Conservation (phyloP, 2,888 invertebrate genomes). For the Cheilosia urbana region DNA sequence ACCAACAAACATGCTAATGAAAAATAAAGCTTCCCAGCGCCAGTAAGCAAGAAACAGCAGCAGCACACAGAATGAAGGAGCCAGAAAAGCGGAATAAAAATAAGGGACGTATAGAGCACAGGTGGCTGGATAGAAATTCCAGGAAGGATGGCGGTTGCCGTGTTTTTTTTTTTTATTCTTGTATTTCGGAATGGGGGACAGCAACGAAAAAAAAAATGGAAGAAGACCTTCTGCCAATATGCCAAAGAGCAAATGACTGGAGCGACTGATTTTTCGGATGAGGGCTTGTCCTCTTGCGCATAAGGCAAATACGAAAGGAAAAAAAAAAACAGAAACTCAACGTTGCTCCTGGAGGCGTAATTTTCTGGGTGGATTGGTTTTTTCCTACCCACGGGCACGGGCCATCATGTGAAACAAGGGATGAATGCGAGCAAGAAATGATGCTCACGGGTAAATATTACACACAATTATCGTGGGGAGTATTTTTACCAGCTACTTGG, state of each 20-base stretch:
- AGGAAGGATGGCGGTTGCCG: conserved; percentile 27
- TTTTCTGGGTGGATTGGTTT: conserved; percentile 74
- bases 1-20: conserved; percentile 70
- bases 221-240: conserved; percentile 60
- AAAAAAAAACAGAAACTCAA: background rate
- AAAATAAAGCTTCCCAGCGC: conserved; percentile 62
- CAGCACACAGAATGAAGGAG: conserved; percentile 20
- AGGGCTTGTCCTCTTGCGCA: conserved; percentile 7
- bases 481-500: conserved; percentile 48
- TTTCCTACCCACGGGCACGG: conserved; percentile 2
- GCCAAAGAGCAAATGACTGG: conserved; percentile 67
- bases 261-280: conserved; percentile 44
- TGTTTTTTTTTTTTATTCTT: background rate
- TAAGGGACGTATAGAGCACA: conserved; percentile 39
- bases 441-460: conserved; percentile 73
- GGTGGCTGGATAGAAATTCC: conserved; percentile 41
- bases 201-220: conserved; percentile 8
- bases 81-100: conserved; percentile 13
- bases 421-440: conserved; percentile 59
- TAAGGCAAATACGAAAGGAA: conserved; percentile 2
- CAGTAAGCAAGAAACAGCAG: conserved; percentile 9
- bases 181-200: background rate
- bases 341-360: conserved; percentile 50
- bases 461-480: conserved; percentile 77
- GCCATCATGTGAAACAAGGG: conserved; percentile 49